Percentiles rank a stretch among this genome's conserved stretches.
Evolutionary conservation across 2,888 invertebrate species (phyloP).

Genomic region (Lasioglossum malachurum): DNA sequence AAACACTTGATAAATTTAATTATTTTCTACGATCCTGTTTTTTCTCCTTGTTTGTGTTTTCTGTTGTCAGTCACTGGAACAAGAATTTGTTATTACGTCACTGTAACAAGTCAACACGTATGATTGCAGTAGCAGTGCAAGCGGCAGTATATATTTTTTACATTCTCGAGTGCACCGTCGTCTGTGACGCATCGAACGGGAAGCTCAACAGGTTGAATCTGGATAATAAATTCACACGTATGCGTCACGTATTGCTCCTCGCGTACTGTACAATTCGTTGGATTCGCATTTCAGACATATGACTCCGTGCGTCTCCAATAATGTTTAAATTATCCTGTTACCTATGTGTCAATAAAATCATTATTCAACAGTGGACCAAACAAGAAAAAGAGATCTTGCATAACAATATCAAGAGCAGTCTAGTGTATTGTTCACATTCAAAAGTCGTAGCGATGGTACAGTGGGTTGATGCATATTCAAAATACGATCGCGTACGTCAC

Average conservation of each 20-base stretch:
- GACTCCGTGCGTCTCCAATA: background rate
- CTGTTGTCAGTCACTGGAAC: background rate
- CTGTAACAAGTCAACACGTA: background rate
- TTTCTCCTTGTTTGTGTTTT: background rate
- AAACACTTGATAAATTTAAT: too few relatives aligned
- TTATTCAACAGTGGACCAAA: background rate
- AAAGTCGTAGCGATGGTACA: background rate
- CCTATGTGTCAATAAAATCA: background rate
- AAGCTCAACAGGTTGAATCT: conserved; percentile 45
- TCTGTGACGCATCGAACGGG: conserved; percentile 9
- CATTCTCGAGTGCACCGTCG: background rate
- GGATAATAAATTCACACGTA: background rate
- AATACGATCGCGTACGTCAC: background rate
- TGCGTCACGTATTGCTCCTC: background rate
- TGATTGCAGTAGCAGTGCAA: background rate
- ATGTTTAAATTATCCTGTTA: background rate
- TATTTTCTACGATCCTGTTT: background rate
- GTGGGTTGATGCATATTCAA: background rate
- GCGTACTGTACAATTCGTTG: background rate
- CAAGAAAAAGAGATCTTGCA: background rate
- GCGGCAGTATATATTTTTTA: background rate
- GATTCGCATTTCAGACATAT: background rate
- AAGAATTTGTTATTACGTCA: background rate
- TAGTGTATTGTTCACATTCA: background rate
- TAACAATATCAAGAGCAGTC: too few relatives aligned